These are phyloP conservation scores for Dicrurus megarhynchus DNA, from an alignment of 2,113 vertebrate species.

Conservation along the genomic window DNA sequence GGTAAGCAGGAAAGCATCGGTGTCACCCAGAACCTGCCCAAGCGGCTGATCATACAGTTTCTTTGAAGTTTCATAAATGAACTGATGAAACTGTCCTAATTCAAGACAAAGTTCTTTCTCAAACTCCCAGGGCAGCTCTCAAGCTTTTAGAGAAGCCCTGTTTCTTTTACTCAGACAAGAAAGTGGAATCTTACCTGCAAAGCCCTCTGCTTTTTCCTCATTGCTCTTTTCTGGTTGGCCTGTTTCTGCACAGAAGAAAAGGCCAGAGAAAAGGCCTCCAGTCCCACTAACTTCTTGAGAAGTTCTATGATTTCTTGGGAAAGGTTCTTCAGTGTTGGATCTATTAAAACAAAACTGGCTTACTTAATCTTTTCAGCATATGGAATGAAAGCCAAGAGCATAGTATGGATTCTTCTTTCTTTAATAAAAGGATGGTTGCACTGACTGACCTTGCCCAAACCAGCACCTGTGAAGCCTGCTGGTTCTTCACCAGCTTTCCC, in stretches of 20 bases:
- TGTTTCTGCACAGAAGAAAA: constrained; percentile 92
- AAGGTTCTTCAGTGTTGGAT: constrained; percentile 91
- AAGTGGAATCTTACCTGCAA: constrained; percentile 80
- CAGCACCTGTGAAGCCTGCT: not conserved
- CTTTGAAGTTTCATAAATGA: not conserved
- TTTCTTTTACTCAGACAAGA: not conserved
- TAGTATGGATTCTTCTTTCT: not conserved
- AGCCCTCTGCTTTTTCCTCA: constrained; percentile 87
- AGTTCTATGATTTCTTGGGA: constrained; percentile 94
- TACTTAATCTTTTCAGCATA: not conserved
- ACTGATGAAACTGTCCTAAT: not conserved
- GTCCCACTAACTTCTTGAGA: constrained; percentile 88
- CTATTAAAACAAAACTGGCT: constrained; percentile 60
- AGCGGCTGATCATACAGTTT: not conserved
- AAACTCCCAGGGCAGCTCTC: not conserved
- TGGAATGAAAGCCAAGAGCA: not conserved
- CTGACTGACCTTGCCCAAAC: not conserved
- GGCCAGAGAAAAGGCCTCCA: constrained; percentile 86
- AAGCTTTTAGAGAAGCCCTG: not conserved
- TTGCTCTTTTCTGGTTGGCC: constrained; percentile 79
- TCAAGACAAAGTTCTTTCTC: not conserved
- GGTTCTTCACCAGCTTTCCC: not conserved
- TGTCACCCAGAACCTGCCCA: not conserved
- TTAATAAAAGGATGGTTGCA: not conserved
- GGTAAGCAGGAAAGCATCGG: fast-evolving